A percentile compares a stretch with the other conserved stretches of the same genome.
Evolutionary conservation across 2,888 invertebrate species (phyloP).

Genomic region (Calephelis perditalis): DNA sequence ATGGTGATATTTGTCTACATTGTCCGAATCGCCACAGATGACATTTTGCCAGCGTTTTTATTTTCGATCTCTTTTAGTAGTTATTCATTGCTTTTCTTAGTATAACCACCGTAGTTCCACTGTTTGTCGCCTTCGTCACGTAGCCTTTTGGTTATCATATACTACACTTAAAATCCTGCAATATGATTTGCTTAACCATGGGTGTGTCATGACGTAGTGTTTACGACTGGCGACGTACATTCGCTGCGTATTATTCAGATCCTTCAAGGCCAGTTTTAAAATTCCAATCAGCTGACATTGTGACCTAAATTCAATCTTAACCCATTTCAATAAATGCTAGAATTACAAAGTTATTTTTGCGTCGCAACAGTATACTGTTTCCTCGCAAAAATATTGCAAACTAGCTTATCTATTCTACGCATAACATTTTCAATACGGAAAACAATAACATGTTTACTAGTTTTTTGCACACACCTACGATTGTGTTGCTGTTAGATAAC

Average conservation of each 20-base stretch:
- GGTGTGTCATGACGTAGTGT: constrained; percentile 72
- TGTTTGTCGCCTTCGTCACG: background rate
- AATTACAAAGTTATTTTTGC: constrained; percentile 12
- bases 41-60: no score
- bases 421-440: constrained; percentile 1
- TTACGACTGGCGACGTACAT: constrained; percentile 45
- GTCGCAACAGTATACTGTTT: constrained; percentile 12
- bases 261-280: constrained; percentile 55
- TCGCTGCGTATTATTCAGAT: constrained; percentile 66
- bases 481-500: no score
- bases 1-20: no score
- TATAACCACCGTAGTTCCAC: background rate
- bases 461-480: constrained; percentile 1
- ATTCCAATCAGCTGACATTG: constrained; percentile 40
- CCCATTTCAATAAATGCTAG: constrained; percentile 17
- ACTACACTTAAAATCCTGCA: constrained; percentile 20
- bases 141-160: background rate
- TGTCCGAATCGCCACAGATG: no score
- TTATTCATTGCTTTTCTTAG: no score
- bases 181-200: constrained; percentile 66
- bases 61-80: no score
- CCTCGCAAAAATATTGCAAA: constrained; percentile 15
- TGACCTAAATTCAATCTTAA: constrained; percentile 53
- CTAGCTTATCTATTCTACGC: constrained; percentile 7
- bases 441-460: constrained; percentile 10